These are phyloP conservation scores for Agonopterix arenella DNA, from an alignment of 2,888 invertebrate genomes.

Conservation along the genomic window DNA sequence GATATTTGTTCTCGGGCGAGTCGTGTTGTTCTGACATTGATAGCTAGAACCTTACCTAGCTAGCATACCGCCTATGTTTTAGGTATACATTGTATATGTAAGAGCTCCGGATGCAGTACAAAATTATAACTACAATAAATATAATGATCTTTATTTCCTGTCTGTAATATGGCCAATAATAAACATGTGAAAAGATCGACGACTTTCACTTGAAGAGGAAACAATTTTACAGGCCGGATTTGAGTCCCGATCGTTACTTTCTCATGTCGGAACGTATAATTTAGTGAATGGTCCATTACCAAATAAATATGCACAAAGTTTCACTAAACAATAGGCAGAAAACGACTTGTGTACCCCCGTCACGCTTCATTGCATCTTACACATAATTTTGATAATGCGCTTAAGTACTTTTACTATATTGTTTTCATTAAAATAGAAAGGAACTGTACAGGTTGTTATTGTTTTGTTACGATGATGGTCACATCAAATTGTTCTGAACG, in stretches of 20 bases:
- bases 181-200: constrained; percentile 20
- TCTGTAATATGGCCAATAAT: constrained; percentile 19
- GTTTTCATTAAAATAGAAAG: constrained; percentile 45
- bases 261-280: constrained; percentile 56
- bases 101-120: constrained; percentile 2
- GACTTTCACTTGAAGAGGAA: constrained; percentile 56
- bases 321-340: constrained; percentile 43
- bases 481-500: constrained; percentile 28
- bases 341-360: constrained; percentile 37
- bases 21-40: constrained; percentile 37
- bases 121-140: constrained; percentile 1
- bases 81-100: background rate
- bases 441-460: constrained; percentile 39
- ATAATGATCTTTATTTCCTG: constrained; percentile 23
- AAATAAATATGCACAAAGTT: constrained; percentile 45
- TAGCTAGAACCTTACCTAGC: constrained; percentile 30
- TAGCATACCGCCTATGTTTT: constrained; percentile 12
- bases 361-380: constrained; percentile 43
- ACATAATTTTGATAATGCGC: constrained; percentile 52
- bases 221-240: constrained; percentile 42
- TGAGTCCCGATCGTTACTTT: constrained; percentile 55
- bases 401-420: constrained; percentile 43
- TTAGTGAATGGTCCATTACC: constrained; percentile 52
- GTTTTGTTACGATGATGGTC: constrained; percentile 38
- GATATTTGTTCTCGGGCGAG: constrained; percentile 52